phyloP scores from a whole-genome alignment of 1,140 invertebrate species.

The Notospermus geniculatus region DNA sequence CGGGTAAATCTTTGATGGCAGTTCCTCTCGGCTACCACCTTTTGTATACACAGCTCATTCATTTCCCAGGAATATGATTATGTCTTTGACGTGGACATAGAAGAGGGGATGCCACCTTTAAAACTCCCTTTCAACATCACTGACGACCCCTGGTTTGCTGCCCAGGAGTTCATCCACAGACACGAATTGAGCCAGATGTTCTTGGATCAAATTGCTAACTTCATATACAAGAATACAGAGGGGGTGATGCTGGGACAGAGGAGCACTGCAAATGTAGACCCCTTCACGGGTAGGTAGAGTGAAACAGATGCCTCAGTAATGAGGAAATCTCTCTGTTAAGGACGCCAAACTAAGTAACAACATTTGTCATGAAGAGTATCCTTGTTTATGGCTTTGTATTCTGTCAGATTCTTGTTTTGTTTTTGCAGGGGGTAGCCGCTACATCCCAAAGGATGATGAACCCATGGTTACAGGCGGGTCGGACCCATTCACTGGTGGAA shows the following conservation, averaged over 20 bases:
- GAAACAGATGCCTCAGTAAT: too few relatives aligned
- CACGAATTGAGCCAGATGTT: conserved; percentile 74
- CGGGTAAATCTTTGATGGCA: not conserved
- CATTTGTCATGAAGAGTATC: too few relatives aligned
- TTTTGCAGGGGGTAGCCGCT: conserved; percentile 55
- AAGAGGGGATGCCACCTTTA: conserved; percentile 80
- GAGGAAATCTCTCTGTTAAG: too few relatives aligned
- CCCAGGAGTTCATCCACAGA: conserved; percentile 66
- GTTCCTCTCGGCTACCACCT: not conserved
- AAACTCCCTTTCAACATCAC: conserved; percentile 87
- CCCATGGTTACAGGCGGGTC: conserved; percentile 13
- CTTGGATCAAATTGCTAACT: conserved; percentile 92
- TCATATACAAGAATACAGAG: conserved; percentile 81
- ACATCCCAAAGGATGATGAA: conserved; percentile 49
- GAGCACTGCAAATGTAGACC: conserved; percentile 42
- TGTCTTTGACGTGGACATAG: conserved; percentile 91
- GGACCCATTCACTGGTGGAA: conserved; percentile 57
- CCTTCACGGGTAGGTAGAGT: conserved; percentile 57
- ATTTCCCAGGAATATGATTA: conserved; percentile 84
- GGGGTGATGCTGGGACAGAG: conserved; percentile 44
- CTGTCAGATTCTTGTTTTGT: too few relatives aligned
- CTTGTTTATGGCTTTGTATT: too few relatives aligned
- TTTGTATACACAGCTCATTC: conserved; percentile 28
- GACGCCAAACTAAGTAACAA: too few relatives aligned
- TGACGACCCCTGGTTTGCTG: conserved; percentile 67